Evolutionary conservation across 1,140 invertebrate genomes (phyloP).

Genomic region (Holcopasites calliopsidis): DNA sequence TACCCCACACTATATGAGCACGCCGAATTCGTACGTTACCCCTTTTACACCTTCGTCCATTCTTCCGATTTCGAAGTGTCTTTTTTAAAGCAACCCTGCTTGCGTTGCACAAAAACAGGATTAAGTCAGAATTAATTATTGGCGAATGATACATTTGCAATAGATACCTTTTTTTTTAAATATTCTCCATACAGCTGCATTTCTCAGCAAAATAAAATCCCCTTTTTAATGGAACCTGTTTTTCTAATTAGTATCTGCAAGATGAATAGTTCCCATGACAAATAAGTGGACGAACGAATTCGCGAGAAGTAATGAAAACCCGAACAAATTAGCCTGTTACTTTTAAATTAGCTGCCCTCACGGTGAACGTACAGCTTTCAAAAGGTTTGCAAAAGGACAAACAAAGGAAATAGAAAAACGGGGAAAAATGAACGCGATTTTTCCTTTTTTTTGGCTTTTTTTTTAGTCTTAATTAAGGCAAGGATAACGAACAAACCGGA

Average conservation of each 20-base stretch:
- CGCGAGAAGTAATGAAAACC: background rate
- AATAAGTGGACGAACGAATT: background rate
- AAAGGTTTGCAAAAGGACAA: background rate
- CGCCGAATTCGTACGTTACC: conserved; percentile 12
- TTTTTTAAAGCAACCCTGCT: too few species aligned
- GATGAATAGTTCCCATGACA: background rate
- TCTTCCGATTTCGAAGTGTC: conserved; percentile 23
- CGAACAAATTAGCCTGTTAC: background rate
- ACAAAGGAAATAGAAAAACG: background rate
- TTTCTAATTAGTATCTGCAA: too few species aligned
- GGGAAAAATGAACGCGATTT: conserved; percentile 5
- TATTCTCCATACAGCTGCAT: too few species aligned
- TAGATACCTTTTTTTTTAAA: too few species aligned
- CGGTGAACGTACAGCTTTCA: background rate
- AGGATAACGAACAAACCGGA: conserved; percentile 39
- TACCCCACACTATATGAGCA: too few species aligned
- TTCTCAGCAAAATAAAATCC: too few species aligned
- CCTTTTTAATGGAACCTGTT: too few species aligned
- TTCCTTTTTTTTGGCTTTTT: conserved; percentile 1
- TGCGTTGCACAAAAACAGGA: too few species aligned
- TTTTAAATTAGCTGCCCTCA: background rate
- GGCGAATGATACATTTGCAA: too few species aligned
- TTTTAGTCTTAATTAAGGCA: conserved; percentile 27
- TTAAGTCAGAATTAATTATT: too few species aligned
- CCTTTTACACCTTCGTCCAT: conserved; percentile 1